Evolutionary conservation across 2,888 invertebrate genomes (phyloP).

Genomic region (Agrochola litura): DNA sequence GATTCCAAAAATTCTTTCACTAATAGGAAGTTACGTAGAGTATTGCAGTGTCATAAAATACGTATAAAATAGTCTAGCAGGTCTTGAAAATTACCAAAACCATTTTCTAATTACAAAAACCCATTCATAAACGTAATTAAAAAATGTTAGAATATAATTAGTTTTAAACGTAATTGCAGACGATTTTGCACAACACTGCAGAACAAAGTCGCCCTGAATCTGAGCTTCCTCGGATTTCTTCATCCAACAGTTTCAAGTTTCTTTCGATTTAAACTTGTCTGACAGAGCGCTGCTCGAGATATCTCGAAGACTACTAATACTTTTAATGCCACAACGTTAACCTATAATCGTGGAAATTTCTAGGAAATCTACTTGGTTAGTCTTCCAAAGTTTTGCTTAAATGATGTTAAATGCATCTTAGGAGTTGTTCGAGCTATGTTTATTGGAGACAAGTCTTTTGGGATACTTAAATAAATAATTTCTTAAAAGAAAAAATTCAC

Average conservation of each 20-base stretch:
- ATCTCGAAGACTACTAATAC: conserved; percentile 26
- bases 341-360: conserved; percentile 23
- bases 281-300: conserved; percentile 20
- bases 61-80: not conserved
- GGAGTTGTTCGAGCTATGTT: not conserved
- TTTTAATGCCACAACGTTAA: conserved; percentile 35
- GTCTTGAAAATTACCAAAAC: not conserved
- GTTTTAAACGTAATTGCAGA: conserved; percentile 14
- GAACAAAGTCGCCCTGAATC: conserved; percentile 21
- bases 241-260: conserved; percentile 28
- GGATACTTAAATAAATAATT: not conserved
- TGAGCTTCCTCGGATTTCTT: conserved; percentile 42
- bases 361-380: conserved; percentile 35
- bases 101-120: not conserved
- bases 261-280: conserved; percentile 31
- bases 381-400: conserved; percentile 14
- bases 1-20: not conserved
- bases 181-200: conserved; percentile 6
- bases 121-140: not conserved
- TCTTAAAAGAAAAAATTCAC: not conserved
- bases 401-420: not conserved
- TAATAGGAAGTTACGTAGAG: not conserved
- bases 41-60: not conserved
- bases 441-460: not conserved
- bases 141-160: not conserved